phyloP scores from a whole-genome alignment of 2,888 invertebrate genomes.

The Athrips mouffetella region DNA sequence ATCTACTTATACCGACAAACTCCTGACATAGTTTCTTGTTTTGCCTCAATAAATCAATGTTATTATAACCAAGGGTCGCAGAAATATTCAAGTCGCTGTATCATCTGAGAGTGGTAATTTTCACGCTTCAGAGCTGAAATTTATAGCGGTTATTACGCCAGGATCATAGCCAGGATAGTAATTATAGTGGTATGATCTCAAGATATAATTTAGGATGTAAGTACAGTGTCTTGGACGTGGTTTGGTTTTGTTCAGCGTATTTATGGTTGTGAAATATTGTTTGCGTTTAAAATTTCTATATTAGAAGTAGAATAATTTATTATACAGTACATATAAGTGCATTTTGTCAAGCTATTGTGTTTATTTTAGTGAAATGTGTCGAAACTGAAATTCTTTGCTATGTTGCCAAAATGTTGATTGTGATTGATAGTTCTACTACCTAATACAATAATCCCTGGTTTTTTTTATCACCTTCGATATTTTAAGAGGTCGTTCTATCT shows the following conservation, averaged over 20 bases:
- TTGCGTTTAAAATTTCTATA: background rate
- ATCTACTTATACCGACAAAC: no score
- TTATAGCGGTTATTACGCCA: conserved; percentile 18
- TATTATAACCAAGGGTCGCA: conserved; percentile 8
- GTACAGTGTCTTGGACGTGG: background rate
- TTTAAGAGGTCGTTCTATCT: no score
- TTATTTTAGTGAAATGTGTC: background rate
- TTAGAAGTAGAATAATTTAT: background rate
- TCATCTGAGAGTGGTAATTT: conserved; percentile 11
- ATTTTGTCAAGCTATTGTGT: no score
- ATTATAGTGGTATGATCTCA: conserved; percentile 4
- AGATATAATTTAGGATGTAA: conserved; percentile 8
- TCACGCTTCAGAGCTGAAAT: conserved; percentile 26
- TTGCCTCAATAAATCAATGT: no score
- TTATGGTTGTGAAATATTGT: background rate
- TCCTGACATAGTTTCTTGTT: no score
- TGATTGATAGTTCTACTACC: no score
- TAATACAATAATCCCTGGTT: no score
- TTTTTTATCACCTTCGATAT: no score
- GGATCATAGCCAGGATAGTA: background rate
- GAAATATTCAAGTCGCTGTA: background rate
- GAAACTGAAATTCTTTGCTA: no score
- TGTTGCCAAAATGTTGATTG: background rate
- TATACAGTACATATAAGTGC: background rate
- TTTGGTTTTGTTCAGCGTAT: background rate